Evolutionary conservation across 2,797 vertebrate genomes (phyloP).

Genomic region (Peromyscus melanophrys): DNA sequence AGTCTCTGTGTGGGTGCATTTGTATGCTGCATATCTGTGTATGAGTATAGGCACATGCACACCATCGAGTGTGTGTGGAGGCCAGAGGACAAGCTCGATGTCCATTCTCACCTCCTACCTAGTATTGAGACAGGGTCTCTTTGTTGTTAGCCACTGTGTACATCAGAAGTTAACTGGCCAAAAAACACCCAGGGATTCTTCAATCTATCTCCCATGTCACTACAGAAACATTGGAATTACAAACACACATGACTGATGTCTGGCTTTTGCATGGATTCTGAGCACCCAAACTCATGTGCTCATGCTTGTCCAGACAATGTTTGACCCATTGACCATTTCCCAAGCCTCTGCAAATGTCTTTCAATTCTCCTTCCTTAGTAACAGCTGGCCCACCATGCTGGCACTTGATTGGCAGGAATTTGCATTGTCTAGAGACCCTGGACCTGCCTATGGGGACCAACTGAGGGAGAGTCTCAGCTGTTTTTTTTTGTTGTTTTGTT

Average conservation of each 20-base stretch:
- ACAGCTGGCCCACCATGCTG: not conserved
- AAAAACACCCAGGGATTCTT: not conserved
- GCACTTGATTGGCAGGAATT: not conserved
- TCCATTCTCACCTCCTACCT: not conserved
- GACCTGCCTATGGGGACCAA: not conserved
- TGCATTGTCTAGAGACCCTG: not conserved
- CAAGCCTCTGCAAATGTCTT: not conserved
- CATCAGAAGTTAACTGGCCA: not conserved
- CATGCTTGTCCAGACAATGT: not conserved
- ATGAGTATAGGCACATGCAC: too few relatives aligned
- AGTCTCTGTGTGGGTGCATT: not conserved
- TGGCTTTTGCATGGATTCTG: not conserved
- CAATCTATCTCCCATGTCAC: not conserved
- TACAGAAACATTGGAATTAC: too few relatives aligned
- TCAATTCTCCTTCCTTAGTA: not conserved
- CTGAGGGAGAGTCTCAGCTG: conserved; percentile 11
- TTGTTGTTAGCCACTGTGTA: not conserved
- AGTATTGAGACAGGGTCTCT: not conserved
- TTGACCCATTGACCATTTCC: not conserved
- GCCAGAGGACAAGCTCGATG: not conserved
- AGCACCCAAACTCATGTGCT: too few relatives aligned
- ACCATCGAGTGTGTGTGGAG: not conserved
- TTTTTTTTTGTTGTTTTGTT: too few relatives aligned
- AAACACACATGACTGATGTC: not conserved
- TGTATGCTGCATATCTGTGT: not conserved